phyloP scores from a whole-genome alignment of 2,797 vertebrate genomes.

The Gila robusta region DNA sequence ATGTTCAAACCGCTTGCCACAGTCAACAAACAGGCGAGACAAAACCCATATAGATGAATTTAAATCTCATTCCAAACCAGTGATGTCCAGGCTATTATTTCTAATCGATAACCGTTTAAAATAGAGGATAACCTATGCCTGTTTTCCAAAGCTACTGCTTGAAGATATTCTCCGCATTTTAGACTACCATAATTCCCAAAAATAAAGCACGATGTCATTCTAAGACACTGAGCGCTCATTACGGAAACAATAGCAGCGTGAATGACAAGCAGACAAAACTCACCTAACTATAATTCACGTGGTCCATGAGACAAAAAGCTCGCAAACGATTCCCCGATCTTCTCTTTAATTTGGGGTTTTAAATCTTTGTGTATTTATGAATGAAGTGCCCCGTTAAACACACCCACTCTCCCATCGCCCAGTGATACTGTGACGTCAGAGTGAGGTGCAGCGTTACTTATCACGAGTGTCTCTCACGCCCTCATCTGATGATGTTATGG shows the following conservation, averaged over 20 bases:
- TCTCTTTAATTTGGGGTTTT: slow-evolving; percentile 78
- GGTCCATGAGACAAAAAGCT: slow-evolving; percentile 72
- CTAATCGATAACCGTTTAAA: background rate
- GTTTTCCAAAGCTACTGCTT: background rate
- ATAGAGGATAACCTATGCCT: background rate
- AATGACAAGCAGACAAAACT: slow-evolving; percentile 66
- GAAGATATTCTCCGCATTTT: slow-evolving; percentile 8
- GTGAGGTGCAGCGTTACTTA: slow-evolving; percentile 59
- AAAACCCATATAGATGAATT: background rate
- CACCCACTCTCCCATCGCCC: slow-evolving; percentile 83
- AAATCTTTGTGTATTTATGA: slow-evolving; percentile 89
- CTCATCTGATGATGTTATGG: slow-evolving; percentile 31
- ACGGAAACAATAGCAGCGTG: slow-evolving; percentile 58
- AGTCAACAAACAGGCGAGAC: background rate
- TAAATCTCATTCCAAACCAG: background rate
- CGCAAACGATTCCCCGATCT: slow-evolving; percentile 65
- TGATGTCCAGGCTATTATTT: background rate
- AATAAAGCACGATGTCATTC: slow-evolving; percentile 4
- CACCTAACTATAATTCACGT: slow-evolving; percentile 74
- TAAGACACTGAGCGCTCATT: slow-evolving; percentile 38
- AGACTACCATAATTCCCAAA: background rate
- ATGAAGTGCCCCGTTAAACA: slow-evolving; percentile 83
- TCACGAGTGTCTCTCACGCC: slow-evolving; percentile 28
- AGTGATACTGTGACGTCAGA: slow-evolving; percentile 76
- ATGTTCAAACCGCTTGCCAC: slow-evolving; percentile 11